Evolutionary conservation across 2,797 vertebrate genomes (phyloP), one percentile per base, ranked within the genome.

Genomic region (Aselliscus stoliczkanus): DNA sequence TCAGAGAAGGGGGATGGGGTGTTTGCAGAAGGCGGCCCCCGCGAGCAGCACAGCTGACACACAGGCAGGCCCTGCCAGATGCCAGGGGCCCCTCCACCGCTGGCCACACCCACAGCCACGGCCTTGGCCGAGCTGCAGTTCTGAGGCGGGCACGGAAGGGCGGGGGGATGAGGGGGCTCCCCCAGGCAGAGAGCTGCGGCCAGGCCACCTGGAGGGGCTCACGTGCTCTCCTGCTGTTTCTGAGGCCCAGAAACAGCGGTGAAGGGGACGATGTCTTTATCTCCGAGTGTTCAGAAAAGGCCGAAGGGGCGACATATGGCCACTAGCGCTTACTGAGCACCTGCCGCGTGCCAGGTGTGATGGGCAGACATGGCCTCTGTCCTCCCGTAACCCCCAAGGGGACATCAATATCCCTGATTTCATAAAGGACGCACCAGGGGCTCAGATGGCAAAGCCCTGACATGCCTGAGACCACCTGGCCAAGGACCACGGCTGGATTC

Each of bases 21-120:
- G 97, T 97, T 97, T 96, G 97, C 97, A 97, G 94, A 98, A 95
- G 95, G 97, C 96, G 10, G 17, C 34, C 4, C 7, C 21, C 8
- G 58, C 7, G 1, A 5, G 58, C 18, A 7, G 27, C 79, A 5
- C 3, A 27, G 58, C 58, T 3, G 56, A 23, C 37, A 12, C 25
- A 60, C 56, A 27, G 27, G 25, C 58, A 60, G 58, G 58, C 56
- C 27, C 25, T 60, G 58, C 58, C 20, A 54, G 5, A 54, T 54
- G 18, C 52, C 17, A 21, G 20, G 17, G 2, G 52, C 52, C 52
- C 52, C 20, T 21, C 52, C 52, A 54, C 17, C 17, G 18, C 18
- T 15, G 52, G 20, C 52, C 52, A 20, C 52, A 21, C 52, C 52
- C 52, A 21, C 5, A 21, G 47, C 69, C 69, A 37, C 4, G 18